Evolutionary conservation across 2,797 vertebrate species (phyloP).

Genomic region (Tamandua tetradactyla): DNA sequence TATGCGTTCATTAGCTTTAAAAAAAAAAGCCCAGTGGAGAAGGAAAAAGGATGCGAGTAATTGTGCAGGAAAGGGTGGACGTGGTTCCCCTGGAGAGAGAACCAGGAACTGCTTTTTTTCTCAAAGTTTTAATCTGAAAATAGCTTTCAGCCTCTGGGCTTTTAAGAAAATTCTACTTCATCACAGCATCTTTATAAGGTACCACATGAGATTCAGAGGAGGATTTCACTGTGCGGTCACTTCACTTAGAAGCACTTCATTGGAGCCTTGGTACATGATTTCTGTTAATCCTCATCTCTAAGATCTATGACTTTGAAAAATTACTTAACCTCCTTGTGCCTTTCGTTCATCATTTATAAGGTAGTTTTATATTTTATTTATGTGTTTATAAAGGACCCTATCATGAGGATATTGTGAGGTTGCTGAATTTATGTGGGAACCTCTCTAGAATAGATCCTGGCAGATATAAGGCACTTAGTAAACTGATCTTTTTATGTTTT

Average conservation of each 20-base stretch:
- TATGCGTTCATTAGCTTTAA: background rate
- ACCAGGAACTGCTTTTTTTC: background rate
- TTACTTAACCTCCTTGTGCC: background rate
- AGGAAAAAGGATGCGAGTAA: background rate
- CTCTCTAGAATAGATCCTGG: background rate
- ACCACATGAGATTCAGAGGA: background rate
- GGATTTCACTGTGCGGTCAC: background rate
- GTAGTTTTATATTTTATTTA: background rate
- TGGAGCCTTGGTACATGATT: background rate
- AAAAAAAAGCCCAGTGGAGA: background rate
- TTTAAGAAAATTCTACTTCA: background rate
- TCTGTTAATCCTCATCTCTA: background rate
- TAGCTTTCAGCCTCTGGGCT: background rate
- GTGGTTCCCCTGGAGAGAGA: background rate
- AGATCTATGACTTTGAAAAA: background rate
- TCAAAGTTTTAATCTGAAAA: slow-evolving; percentile 15
- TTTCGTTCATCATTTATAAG: background rate
- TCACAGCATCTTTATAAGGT: background rate
- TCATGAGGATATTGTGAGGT: background rate
- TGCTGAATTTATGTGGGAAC: background rate
- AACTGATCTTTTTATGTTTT: background rate
- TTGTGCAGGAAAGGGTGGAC: background rate
- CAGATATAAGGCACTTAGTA: background rate
- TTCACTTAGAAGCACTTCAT: background rate
- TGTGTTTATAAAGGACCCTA: background rate